Base-by-base conservation (phyloP, 1,140 invertebrate species). In the Diabrotica virgifera region DNA sequence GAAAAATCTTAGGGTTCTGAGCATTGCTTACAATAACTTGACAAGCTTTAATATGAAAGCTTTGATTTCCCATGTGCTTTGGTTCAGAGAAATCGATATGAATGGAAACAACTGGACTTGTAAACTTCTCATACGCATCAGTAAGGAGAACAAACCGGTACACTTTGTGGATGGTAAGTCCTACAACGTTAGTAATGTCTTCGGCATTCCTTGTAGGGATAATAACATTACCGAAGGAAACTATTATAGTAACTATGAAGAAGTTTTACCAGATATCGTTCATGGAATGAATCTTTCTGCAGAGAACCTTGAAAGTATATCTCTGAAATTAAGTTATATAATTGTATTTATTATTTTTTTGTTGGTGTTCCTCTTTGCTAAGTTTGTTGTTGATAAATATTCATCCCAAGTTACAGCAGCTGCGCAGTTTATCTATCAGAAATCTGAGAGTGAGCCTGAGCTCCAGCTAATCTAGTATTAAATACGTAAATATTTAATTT, bases 141-240 rank as follows among this genome's bases (percentile, higher is more conserved):
- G 14, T n/a, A 50, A 53, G 36, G 50, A 13, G 5, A 62, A n/a
- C 35, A 62, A 24, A 59, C 12, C 50, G 3, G 6, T 38, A 13
- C 11, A 38, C 0, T 35, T 62, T 5, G 13, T 37, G 11, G 11
- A 35, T 10, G 59, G 59, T 36, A 37, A 52, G 10, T 53, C 35
- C 11, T 62, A 52, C 37, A 62, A 62, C 38, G 59, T 62, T 9
- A 62, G 50, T 62, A 62, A 62, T 10, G 52, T 62, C 37, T 52
- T 14, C 36, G 59, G 59, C 2, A 52, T 62, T 11, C 59, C 59
- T 52, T 62, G 59, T 52, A 53, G n/a, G 6, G 36, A 62, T n/a
- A 36, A 13, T n/a, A 62, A 11, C 35, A 12, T 13, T 11, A 53
- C 12, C 12, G 12, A 38, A 24, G 24, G 50, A 52, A 14, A 40